These are phyloP conservation scores for Prochilodus magdalenae DNA, from an alignment of 2,113 vertebrate species.

Conservation along the genomic window DNA sequence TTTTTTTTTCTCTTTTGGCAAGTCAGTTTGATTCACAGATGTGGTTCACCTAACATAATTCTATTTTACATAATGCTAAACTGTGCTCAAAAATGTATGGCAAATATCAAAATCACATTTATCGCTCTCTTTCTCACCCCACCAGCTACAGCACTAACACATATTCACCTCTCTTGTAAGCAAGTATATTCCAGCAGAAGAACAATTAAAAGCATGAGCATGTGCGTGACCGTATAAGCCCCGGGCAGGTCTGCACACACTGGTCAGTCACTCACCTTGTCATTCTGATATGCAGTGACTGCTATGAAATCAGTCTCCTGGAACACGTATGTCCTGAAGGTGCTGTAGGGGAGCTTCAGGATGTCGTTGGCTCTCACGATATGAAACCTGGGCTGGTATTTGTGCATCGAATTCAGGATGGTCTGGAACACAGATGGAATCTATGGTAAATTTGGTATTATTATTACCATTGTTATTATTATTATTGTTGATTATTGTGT, in stretches of 20 bases:
- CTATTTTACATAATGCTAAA: not conserved
- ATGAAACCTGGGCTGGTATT: conserved; percentile 97
- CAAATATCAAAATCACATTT: no score
- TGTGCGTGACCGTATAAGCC: not conserved
- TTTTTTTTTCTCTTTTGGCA: no score
- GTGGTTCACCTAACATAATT: not conserved
- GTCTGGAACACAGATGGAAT: conserved; percentile 78
- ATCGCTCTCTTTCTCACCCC: no score
- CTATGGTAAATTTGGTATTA: not conserved
- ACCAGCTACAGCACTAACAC: no score
- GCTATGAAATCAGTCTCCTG: conserved; percentile 96
- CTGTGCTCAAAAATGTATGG: not conserved
- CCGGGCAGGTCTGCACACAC: not conserved
- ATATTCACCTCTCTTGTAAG: no score
- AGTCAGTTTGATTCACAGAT: no score
- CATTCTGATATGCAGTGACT: conserved; percentile 98
- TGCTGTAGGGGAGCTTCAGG: conserved; percentile 96
- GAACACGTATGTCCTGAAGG: conserved; percentile 96
- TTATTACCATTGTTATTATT: not conserved
- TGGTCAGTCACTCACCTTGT: conserved; percentile 82
- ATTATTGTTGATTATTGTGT: not conserved
- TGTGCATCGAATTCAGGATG: conserved; percentile 99
- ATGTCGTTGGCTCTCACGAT: conserved; percentile 96
- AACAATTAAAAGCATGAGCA: not conserved
- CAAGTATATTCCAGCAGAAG: not conserved